Evolutionary conservation across 2,888 invertebrate genomes (phyloP).

Genomic region (Lepidonotus clava): DNA sequence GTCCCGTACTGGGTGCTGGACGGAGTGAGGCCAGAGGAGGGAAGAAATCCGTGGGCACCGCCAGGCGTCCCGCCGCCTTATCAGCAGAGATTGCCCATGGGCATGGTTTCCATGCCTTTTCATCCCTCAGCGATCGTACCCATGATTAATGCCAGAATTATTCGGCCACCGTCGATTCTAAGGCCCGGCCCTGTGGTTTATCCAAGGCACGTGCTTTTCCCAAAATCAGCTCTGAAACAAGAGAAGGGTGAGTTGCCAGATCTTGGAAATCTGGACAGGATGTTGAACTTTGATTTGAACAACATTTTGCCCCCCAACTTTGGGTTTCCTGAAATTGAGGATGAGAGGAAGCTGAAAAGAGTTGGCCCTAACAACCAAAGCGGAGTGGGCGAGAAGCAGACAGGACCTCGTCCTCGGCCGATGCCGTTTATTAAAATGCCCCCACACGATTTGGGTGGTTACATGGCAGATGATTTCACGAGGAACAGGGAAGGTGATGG

Average conservation of each 20-base stretch:
- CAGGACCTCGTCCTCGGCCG: no score
- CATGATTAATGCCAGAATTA: background rate
- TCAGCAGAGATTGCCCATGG: background rate
- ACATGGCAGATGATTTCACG: no score
- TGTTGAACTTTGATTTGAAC: slow-evolving; percentile 15
- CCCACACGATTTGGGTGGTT: no score
- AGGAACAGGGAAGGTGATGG: background rate
- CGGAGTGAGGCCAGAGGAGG: background rate
- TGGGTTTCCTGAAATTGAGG: background rate
- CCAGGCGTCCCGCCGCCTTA: background rate
- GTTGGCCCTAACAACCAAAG: background rate
- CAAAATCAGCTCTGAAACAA: background rate
- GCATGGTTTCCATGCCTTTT: background rate
- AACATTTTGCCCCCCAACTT: slow-evolving; percentile 36
- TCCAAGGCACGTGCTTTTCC: background rate
- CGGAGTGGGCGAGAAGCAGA: background rate
- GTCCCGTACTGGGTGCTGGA: background rate
- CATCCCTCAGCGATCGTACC: background rate
- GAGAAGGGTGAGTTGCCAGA: background rate
- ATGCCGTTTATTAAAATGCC: no score
- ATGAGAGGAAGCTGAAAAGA: background rate
- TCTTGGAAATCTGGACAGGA: background rate
- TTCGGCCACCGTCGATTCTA: background rate
- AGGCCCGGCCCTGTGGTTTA: background rate
- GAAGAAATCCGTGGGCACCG: background rate